Conservation (phyloP, 1,140 invertebrate species). For the Spodoptera litura region DNA sequence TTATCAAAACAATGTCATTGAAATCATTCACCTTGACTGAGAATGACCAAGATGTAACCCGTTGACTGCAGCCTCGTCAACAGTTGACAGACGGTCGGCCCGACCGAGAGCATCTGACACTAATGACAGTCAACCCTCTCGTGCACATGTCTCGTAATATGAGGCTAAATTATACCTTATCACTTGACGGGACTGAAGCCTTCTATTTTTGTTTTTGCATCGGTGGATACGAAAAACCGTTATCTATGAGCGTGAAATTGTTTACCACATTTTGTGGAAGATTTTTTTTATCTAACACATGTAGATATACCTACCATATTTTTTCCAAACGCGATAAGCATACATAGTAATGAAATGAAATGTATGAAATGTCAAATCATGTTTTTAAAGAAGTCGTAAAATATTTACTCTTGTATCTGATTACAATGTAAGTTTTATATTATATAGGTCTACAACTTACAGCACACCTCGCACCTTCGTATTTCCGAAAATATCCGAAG, state of each 20-base stretch:
- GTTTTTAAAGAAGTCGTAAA: no score
- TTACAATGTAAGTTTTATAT: no score
- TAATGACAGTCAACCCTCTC: conserved; percentile 77
- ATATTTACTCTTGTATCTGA: no score
- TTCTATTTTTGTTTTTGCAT: conserved; percentile 35
- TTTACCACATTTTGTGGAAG: not conserved
- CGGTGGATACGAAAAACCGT: conserved; percentile 20
- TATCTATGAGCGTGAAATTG: conserved; percentile 37
- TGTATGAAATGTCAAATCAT: no score
- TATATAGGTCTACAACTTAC: no score
- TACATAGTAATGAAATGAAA: no score
- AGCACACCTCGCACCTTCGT: no score
- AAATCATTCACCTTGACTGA: conserved; percentile 42
- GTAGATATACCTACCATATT: no score
- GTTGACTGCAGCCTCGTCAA: conserved; percentile 47
- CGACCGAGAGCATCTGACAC: conserved; percentile 61
- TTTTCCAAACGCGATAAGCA: no score
- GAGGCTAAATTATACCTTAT: conserved; percentile 77
- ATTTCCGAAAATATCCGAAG: no score
- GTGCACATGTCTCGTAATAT: conserved; percentile 70
- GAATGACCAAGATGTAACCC: conserved; percentile 32
- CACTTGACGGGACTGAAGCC: conserved; percentile 53
- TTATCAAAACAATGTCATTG: conserved; percentile 7
- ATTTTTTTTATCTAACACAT: no score
- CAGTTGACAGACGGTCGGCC: conserved; percentile 56